Evolutionary conservation across 2,888 invertebrate species (phyloP), one percentile per base, ranked within the genome.

Genomic region (Cyrtodaria siliqua): DNA sequence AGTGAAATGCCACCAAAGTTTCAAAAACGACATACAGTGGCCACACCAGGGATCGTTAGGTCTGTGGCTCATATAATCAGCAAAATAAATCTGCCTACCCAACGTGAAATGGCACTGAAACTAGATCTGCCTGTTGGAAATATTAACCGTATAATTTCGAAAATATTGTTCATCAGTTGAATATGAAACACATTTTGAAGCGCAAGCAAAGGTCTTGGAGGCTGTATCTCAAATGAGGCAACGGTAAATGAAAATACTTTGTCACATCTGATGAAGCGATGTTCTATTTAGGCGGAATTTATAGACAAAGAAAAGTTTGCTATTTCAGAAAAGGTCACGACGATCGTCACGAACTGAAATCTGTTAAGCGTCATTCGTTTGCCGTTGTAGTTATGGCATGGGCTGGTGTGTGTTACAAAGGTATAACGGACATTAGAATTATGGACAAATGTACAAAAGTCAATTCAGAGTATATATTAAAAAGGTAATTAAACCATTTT

Each of bases 371-470:
- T 40, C 40, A 57, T 57, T 8, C 40, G 6, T 57, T 40, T 20
- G 40, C 40, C 9, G 40, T 20, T 20, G 57, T 38, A 1, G 33
- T 57, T 16, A 57, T 57, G 57, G 57, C 57, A 40, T 38, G 57
- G 57, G 40, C 40, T 38, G 57, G 57, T 40, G 57, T 57, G 14
- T 57, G 40, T 8, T 57, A 57, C 40, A 57, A 23, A 2, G 33
- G 38, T 16, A 57, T n/a, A 40, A 40, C 57, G 16, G 40, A 40
- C 8, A 33, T 57, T 14, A 12, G 38, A 20, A 57, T 57, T 38
- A 57, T 57, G 12, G 18, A 33, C 57, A 20, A 24, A 50, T 14
- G 50, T 23, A 50, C n/a, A 2, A 53, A 53, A 27, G 53, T 53
- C 16, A 53, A 53, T 14, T 23, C 50, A 2, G 4, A 50, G 12